Evolutionary conservation across 2,888 invertebrate genomes (phyloP), one percentile per base, ranked within the genome.

Genomic region (Heterodera filipjevi): DNA sequence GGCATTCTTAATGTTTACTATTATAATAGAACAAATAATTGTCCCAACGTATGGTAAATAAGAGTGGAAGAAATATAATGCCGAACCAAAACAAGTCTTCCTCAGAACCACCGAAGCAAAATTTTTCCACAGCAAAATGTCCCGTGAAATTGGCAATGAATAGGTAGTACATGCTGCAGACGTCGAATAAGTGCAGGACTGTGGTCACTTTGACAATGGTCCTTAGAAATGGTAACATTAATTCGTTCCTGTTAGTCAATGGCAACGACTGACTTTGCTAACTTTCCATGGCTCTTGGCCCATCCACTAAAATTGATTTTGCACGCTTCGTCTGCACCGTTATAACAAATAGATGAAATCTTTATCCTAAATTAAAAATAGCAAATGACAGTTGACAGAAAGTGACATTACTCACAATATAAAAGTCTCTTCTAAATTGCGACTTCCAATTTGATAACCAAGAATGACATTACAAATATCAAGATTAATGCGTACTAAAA

Each of bases 281-380:
- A 44, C 22, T 83, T 77, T 30, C 82, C 82, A 70, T 86, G 77
- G 30, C 73, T 82, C n/a, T 83, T 80, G 22, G 87, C 33, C 6
- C 82, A 82, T 14, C 71, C 33, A n/a, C n/a, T n/a, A 53, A 83
- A 87, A 75, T 85, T 86, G 35, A 79, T 80, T 81, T 84, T 77
- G 87, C 84, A 84, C 81, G 87, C 77, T 84, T 87, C 83, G 87
- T 89, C 81, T 33, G 90, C 89, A 77, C 89, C 87, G n/a, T 90
- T 90, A 84, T 90, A 91, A 81, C 89, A 90, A 79, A 91, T 76
- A 19, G 84, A 83, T 30, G 81, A 79, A 64, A 82, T 81, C 3
- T 53, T 53, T 16, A 53, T 16, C 19, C 53, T 53, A 22, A 39
- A 39, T 39, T 39, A 53, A 53, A 16, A 22, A 53, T 6, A 6